These are phyloP conservation scores for Pseudochromis fuscus DNA, from an alignment of 2,797 vertebrate genomes.

Conservation along the genomic window DNA sequence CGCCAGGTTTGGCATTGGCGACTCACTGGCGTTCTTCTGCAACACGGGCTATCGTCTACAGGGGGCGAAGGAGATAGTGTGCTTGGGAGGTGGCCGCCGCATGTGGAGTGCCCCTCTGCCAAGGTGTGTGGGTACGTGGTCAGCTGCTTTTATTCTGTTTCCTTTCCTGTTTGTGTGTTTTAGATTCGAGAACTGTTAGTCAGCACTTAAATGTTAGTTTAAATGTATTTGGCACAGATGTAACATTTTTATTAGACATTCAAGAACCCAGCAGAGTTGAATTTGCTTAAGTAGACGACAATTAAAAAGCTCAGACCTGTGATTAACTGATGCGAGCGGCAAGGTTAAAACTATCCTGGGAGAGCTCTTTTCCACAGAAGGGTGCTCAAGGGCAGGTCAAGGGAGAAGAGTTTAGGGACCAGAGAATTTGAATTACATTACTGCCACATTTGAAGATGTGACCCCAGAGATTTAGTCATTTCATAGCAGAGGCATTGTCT, in stretches of 20 bases:
- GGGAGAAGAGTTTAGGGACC: constrained; percentile 9
- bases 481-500: constrained; percentile 8
- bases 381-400: constrained; percentile 16
- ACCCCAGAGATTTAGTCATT: constrained; percentile 27
- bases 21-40: constrained; percentile 90
- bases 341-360: constrained; percentile 15
- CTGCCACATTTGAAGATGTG: constrained; percentile 18
- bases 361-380: constrained; percentile 27
- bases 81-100: constrained; percentile 96
- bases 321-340: constrained; percentile 26
- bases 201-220: too few species aligned
- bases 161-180: constrained; percentile 40
- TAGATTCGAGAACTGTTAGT: constrained; percentile 22
- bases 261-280: constrained; percentile 9
- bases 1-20: constrained; percentile 92
- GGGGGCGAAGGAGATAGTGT: constrained; percentile 90
- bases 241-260: constrained; percentile 25
- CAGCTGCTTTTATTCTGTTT: constrained; percentile 92
- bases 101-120: constrained; percentile 99
- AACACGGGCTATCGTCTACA: constrained; percentile 95
- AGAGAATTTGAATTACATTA: constrained; percentile 36
- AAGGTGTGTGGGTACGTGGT: constrained; percentile 99
- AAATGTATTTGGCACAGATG: constrained; percentile 13
- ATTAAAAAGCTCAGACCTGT: constrained; percentile 26
- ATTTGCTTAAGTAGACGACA: constrained; percentile 19